A percentile compares a stretch with the other conserved stretches of the same genome.
Evolutionary conservation across 2,888 invertebrate genomes (phyloP).

Genomic region (Morinoia aosen): DNA sequence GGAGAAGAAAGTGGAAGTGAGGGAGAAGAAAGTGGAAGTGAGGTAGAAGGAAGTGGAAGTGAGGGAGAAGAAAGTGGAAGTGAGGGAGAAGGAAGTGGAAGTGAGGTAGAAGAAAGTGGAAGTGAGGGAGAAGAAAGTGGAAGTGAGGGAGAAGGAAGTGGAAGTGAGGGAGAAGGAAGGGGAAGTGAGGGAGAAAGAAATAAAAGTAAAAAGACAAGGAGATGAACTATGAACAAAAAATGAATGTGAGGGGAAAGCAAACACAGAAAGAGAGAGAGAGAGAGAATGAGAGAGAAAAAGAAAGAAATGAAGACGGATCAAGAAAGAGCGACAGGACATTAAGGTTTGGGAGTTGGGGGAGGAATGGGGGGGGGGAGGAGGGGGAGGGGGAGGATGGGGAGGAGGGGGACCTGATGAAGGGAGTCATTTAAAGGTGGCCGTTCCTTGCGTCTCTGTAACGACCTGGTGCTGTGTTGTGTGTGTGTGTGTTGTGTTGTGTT

Average conservation of each 20-base stretch:
- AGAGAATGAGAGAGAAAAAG: not conserved
- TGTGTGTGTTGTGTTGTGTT: too few relatives aligned
- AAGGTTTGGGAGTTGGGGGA: not conserved
- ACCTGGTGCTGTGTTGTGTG: too few relatives aligned
- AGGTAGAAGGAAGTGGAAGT: too few relatives aligned
- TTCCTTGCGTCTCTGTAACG: not conserved
- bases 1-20: too few relatives aligned
- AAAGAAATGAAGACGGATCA: too few relatives aligned
- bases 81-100: not conserved
- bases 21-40: too few relatives aligned
- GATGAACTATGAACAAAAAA: too few relatives aligned
- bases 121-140: not conserved
- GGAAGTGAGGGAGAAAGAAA: not conserved
- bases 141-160: not conserved
- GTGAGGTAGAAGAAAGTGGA: not conserved
- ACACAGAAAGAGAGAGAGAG: not conserved
- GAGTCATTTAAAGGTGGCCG: constrained; percentile 14
- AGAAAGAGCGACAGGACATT: too few relatives aligned
- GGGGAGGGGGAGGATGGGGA: not conserved
- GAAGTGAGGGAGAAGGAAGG: not conserved
- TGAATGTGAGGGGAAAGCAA: not conserved
- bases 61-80: not conserved
- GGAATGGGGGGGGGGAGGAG: too few relatives aligned
- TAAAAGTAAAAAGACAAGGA: too few relatives aligned
- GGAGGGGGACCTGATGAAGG: not conserved